Base-by-base conservation (phyloP, 2,888 invertebrate genomes). In the Acleris laterana region DNA sequence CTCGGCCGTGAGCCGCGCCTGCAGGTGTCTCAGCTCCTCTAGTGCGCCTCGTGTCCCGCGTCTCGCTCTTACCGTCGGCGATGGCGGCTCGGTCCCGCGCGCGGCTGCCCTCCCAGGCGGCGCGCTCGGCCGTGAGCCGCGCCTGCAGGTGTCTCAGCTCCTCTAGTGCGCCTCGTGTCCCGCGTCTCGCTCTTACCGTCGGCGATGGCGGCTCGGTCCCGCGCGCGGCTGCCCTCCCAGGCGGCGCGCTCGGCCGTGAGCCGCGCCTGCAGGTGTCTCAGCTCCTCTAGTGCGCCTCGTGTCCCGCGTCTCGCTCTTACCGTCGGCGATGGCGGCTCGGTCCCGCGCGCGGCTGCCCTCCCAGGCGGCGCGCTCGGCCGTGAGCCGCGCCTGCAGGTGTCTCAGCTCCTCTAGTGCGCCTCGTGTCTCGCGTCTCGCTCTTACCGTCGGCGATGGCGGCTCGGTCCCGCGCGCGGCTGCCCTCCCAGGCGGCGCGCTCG, bases 281-380 rank as follows among this genome's bases (percentile, higher is more conserved):
- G 88, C 84, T 98, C 98, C 84, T 99, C 99, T 73, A 99, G 89
- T 98, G 98, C 77, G 98, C 97, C 90, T 98, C 98, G 84, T 98
- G 97, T 96, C 67, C 3, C 60, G 82, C 68, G 90, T 20, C 20
- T 20, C 46, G 19, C 38, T 17, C 16, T 42, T 16, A 88, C 88
- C 89, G 5, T 76, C 69, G 0, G 81, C 81, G 3, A 88, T 74
- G 2, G 81, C 80, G 2, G 80, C 77, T 20, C 75, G 76, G 75
- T 90, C 89, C 11, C 74, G 73, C 3, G 95, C 95, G 58, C 95
- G 94, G 76, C 95, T 95, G 63, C 96, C 95, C 72, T 96, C 95
- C 95, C 97, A 97, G 25, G 95, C 93, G 2, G 95, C 94, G 69
- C 97, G 95, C 80, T 97, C 97, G 65, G 95, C 93, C 9, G 96